Conservation (phyloP, 2,797 vertebrate species). For the Euthynnus affinis region DNA sequence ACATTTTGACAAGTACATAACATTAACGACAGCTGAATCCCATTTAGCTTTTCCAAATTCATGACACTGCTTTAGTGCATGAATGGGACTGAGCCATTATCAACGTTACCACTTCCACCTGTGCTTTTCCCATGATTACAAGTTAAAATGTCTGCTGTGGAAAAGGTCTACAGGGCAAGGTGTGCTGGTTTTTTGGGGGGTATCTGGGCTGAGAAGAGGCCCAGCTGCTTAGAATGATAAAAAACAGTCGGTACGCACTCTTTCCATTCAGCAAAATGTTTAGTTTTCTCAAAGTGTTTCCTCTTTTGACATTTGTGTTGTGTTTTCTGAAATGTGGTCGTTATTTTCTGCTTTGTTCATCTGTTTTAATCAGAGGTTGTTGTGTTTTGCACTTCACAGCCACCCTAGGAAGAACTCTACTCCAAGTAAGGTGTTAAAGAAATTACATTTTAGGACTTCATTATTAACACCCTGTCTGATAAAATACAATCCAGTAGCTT, state of each 20-base stretch:
- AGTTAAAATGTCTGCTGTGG: too few species aligned
- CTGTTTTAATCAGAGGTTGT: background rate
- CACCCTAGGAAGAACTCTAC: background rate
- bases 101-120: background rate
- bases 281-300: background rate
- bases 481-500: slow-evolving; percentile 10
- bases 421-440: background rate
- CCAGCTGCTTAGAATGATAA: background rate
- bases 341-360: background rate
- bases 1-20: background rate
- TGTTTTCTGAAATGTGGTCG: background rate
- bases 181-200: background rate
- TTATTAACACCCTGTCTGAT: slow-evolving; percentile 4
- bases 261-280: slow-evolving; percentile 9
- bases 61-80: too few species aligned
- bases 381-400: slow-evolving; percentile 21
- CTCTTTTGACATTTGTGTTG: background rate
- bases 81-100: too few species aligned
- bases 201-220: too few species aligned
- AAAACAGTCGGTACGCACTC: background rate
- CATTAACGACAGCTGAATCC: background rate
- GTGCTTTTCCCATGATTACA: background rate
- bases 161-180: too few species aligned
- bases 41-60: too few species aligned
- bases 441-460: background rate